Evolutionary conservation across 1,140 invertebrate species (phyloP), one percentile per base, ranked within the genome.

Genomic region (Oscheius sp.): DNA sequence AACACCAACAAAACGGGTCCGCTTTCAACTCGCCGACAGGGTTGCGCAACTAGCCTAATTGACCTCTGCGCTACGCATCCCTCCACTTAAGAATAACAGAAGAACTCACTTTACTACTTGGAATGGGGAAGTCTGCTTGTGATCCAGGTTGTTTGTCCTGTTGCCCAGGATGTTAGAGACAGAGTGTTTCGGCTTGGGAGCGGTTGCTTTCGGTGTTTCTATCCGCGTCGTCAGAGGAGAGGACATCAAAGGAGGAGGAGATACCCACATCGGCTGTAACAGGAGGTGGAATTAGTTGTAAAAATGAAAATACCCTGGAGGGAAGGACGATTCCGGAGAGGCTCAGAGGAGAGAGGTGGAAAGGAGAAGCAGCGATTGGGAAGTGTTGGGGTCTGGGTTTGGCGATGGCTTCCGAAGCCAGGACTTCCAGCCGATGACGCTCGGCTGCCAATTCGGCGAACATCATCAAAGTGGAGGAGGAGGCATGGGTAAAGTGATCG

Each of bases 401-500:
- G 38, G 38, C 10, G 10, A 42, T 42, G 10, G 38, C 38, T 10
- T n/a, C 38, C n/a, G 38, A 10, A 10, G 49, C 7, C 7, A 55
- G 23, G 49, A 26, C 15, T 23, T 55, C 49, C 4, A 55, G 49
- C 7, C 49, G 49, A 23, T 20, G 49, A 55, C 23, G 49, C 31
- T 63, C 59, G 36, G 69, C 59, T 28, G 69, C 69, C 35, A 71
- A 3, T 20, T 71, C 69, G 32, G 69, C 69, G 42, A 71, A 71
- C 69, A 71, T 71, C 58, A 71, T 61, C 38, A 71, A 52, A 15
- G 61, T 32, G 15, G 61, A 63, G 10, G 61, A 10, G 18, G 61
- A 42, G n/a, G 38, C 7, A 42, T n/a, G 7, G 38, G 38, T 7
- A 42, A 42, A 4, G 26, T 59, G n/a, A 28, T 68, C 35, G 58